These are phyloP conservation scores for Saccopteryx leptura DNA, from an alignment of 2,113 vertebrate genomes.

Conservation along the genomic window DNA sequence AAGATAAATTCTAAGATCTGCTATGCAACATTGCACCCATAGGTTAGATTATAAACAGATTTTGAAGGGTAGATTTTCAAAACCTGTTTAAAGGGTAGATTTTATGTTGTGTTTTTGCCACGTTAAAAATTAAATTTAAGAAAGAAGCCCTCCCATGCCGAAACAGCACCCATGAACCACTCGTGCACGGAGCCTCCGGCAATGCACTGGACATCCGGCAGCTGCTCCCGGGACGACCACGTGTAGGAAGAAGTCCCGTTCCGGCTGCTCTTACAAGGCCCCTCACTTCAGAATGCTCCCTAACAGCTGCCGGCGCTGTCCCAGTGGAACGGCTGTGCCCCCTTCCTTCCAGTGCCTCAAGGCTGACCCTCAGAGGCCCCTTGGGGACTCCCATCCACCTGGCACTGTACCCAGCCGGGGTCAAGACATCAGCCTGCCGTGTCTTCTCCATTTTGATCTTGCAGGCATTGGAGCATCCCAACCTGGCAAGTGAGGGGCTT, in stretches of 20 bases:
- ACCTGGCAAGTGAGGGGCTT: slow-evolving; percentile 94
- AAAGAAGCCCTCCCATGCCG: slow-evolving; percentile 88
- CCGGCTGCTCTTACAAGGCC: slow-evolving; percentile 87
- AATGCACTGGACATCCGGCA: neutral
- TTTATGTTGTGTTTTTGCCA: neutral
- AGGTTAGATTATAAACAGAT: neutral
- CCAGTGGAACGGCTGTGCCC: fast-evolving
- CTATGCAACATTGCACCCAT: neutral
- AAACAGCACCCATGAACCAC: slow-evolving; percentile 90
- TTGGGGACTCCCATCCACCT: neutral
- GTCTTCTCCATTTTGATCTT: slow-evolving; percentile 95
- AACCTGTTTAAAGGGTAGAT: neutral
- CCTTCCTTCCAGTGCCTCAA: neutral
- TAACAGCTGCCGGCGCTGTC: slow-evolving; percentile 91
- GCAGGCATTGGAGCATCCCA: slow-evolving; percentile 93
- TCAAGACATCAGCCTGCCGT: slow-evolving; percentile 90
- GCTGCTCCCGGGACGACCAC: slow-evolving; percentile 45
- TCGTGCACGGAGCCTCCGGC: slow-evolving; percentile 61
- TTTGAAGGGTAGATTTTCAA: neutral
- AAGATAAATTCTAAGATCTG: neutral
- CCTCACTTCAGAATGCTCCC: slow-evolving; percentile 89
- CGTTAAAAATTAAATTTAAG: neutral
- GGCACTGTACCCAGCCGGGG: slow-evolving; percentile 82
- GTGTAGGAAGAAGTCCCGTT: slow-evolving; percentile 86
- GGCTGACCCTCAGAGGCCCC: neutral